Evolutionary conservation across 2,888 invertebrate genomes (phyloP), one percentile per base, ranked within the genome.

Genomic region (Lordiphosa fenestrarum): DNA sequence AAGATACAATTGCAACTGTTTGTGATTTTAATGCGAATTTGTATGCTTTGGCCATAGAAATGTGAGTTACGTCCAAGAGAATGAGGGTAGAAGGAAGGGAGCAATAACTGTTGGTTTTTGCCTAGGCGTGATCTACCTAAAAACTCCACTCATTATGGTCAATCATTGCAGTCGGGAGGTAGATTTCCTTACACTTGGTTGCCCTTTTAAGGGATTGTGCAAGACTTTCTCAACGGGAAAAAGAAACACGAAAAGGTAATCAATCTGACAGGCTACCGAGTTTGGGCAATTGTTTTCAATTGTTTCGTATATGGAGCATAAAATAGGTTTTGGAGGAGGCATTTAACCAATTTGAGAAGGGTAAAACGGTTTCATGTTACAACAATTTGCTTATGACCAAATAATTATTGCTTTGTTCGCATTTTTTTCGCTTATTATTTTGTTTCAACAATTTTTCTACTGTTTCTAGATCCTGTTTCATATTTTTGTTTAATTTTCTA

Each of bases 1-100:
- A 33, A 55, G 53, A 60, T 46, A 82, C 83, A 84, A 77, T 71
- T 84, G 83, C 83, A 78, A 83, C 66, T 67, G 83, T 74, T 66
- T 78, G 64, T 72, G 53, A 58, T 60, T 59, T 66, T 80, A 83
- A 85, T 83, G 80, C 76, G 80, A 75, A 80, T 75, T 69, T 64
- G 53, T 76, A 85, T 75, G 83, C 71, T 40, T 36, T 37, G 49
- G 36, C 40, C 55, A 74, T 84, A 83, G 72, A 71, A 78, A 62
- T 60, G 67, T 44, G 48, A 66, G 84, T 78, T 74, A 62, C 65
- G 46, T 51, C 23, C 44, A 23, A 19, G 35, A 1, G 42, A n/a
- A 6, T 19, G 37, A 25, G 7, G 30, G 41, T 35, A 35, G 40
- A 33, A 35, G 19, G 39, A 39, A 47, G 12, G 5, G 12, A 60